phyloP scores from a whole-genome alignment of 2,797 vertebrate genomes.

The Leuciscus waleckii region DNA sequence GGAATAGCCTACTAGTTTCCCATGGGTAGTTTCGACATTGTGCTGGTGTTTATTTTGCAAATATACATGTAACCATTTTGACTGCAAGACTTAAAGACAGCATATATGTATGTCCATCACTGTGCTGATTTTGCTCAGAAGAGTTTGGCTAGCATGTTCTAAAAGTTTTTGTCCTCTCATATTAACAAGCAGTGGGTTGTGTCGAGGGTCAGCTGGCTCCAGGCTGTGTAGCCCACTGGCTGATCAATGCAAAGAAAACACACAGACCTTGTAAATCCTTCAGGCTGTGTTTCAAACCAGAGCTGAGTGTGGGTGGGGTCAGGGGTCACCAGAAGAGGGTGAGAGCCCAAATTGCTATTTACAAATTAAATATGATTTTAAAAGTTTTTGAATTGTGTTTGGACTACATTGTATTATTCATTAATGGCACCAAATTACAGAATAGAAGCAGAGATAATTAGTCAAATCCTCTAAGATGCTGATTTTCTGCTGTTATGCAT shows the following conservation, averaged over 20 bases:
- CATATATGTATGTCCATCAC: neutral
- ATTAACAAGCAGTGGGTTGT: slow-evolving; percentile 44
- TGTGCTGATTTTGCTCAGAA: neutral
- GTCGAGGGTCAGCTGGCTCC: slow-evolving; percentile 33
- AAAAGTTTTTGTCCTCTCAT: slow-evolving; percentile 2
- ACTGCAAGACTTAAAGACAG: neutral
- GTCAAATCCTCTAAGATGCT: slow-evolving; percentile 10
- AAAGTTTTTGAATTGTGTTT: slow-evolving; percentile 27
- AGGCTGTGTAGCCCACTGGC: slow-evolving; percentile 32
- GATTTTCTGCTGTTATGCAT: slow-evolving; percentile 23
- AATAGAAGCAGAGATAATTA: slow-evolving; percentile 48
- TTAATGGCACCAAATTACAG: slow-evolving; percentile 44
- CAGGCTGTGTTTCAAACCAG: slow-evolving; percentile 32
- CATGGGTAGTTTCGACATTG: neutral
- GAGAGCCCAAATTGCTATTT: slow-evolving; percentile 41
- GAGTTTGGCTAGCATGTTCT: neutral
- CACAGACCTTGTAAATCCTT: slow-evolving; percentile 52
- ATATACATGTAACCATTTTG: neutral
- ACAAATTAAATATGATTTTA: slow-evolving; percentile 45
- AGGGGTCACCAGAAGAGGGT: slow-evolving; percentile 27
- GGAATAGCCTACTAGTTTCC: neutral
- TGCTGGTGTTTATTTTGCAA: neutral
- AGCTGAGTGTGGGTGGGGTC: slow-evolving; percentile 44
- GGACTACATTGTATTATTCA: slow-evolving; percentile 8
- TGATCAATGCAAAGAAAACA: slow-evolving; percentile 49